Evolutionary conservation across 92 coral and sea anemone genomes (phyloP).

Genomic region (Heliopora coerulea): DNA sequence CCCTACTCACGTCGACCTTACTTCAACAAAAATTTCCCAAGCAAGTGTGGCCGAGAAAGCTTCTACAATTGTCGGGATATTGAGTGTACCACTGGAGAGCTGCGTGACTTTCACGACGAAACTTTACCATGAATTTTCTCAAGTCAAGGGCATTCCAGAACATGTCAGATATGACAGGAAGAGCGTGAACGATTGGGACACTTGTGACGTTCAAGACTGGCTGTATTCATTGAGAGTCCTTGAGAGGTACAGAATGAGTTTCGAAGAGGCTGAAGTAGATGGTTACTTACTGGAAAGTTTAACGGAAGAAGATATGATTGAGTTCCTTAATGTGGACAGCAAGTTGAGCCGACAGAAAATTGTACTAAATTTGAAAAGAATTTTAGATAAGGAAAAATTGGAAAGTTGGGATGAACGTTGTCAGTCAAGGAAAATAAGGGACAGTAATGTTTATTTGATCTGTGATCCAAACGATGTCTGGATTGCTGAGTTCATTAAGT

Average conservation of each 20-base stretch:
- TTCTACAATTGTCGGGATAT: conserved; percentile 72
- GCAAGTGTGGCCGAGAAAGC: conserved; percentile 88
- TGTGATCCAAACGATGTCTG: conserved; percentile 78
- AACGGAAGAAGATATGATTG: conserved; percentile 65
- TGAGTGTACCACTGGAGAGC: conserved; percentile 74
- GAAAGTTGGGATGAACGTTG: conserved; percentile 71
- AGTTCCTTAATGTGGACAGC: conserved; percentile 74
- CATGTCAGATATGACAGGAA: conserved; percentile 50
- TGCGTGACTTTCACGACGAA: conserved; percentile 75
- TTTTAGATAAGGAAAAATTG: conserved; percentile 68
- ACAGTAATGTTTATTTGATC: conserved; percentile 69
- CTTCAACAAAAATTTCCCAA: conserved; percentile 31
- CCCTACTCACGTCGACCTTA: conserved; percentile 57
- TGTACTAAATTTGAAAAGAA: conserved; percentile 60
- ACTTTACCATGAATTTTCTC: conserved; percentile 65
- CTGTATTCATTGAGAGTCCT: conserved; percentile 71
- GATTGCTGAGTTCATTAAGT: conserved; percentile 60
- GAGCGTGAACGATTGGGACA: conserved; percentile 63
- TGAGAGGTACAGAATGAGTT: conserved; percentile 75
- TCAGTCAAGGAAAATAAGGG: conserved; percentile 62
- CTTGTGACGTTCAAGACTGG: conserved; percentile 86
- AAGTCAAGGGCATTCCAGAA: conserved; percentile 48
- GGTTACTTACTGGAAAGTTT: conserved; percentile 72
- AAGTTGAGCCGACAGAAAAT: conserved; percentile 72
- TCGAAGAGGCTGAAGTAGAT: conserved; percentile 90